A percentile compares a stretch with the other conserved stretches of the same genome.
Conservation (phyloP, 1,140 invertebrate genomes). For the Drosophila pseudoobscura region DNA sequence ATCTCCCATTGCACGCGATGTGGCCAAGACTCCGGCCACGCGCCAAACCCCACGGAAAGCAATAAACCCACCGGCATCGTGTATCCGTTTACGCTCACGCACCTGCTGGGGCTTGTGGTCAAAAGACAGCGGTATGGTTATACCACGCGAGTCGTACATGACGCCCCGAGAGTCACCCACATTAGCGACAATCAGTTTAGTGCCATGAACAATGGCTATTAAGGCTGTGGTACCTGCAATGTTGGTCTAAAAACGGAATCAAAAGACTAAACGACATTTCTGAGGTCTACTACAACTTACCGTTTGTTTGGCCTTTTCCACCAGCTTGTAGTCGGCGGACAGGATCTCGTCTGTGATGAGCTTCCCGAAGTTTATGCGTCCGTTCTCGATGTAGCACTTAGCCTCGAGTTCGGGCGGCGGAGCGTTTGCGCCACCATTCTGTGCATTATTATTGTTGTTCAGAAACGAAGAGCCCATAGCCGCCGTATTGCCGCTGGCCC, state of each 20-base stretch:
- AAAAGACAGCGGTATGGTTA: constrained; percentile 95
- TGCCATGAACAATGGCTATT: constrained; percentile 92
- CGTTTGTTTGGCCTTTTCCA: constrained; percentile 91
- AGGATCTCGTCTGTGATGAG: constrained; percentile 94
- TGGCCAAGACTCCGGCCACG: constrained; percentile 97
- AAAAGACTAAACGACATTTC: neutral
- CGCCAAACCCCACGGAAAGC: constrained; percentile 98
- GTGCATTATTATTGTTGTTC: constrained; percentile 69
- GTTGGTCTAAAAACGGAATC: constrained; percentile 84
- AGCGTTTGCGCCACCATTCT: constrained; percentile 26
- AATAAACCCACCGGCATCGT: constrained; percentile 96
- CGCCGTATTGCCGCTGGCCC: constrained; percentile 50
- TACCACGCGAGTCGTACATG: constrained; percentile 95
- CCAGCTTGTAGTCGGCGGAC: constrained; percentile 90
- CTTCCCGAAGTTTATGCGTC: constrained; percentile 90
- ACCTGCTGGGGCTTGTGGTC: constrained; percentile 98
- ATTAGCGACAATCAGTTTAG: constrained; percentile 95
- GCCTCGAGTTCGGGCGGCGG: constrained; percentile 82
- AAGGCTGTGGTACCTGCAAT: constrained; percentile 97
- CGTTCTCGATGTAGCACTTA: constrained; percentile 87
- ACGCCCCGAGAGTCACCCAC: constrained; percentile 98
- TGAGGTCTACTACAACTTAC: constrained; percentile 75
- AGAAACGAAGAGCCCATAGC: constrained; percentile 67
- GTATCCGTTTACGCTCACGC: constrained; percentile 93
- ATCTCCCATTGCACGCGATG: constrained; percentile 96